Evolutionary conservation across 2,113 vertebrate genomes (phyloP), one percentile per base, ranked within the genome.

Genomic region (Rattus rattus): DNA sequence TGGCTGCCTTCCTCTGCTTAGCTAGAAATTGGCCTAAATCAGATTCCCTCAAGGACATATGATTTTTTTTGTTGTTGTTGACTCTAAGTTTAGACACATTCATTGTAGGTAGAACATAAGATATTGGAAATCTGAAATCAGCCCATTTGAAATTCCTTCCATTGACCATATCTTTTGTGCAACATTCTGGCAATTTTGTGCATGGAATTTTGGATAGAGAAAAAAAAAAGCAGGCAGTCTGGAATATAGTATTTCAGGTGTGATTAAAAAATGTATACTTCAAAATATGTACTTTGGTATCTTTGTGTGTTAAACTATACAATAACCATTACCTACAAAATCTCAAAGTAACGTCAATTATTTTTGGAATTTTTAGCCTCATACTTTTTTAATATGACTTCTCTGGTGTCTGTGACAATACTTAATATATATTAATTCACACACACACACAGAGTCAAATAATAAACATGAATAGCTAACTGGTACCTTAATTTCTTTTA

Each of bases 401-500:
- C 9, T 61, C 30, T 24, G 26, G 65, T 30, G 5, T 76, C 19
- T 83, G 73, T 63, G 47, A 73, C n/a, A 43, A 43, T 1, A 92
- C 7, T n/a, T 13, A 16, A 91, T 11, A 43, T 52, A 43, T 26
- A 36, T 69, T 33, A 49, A 63, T 43, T 16, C 30, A 30, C 76
- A 52, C 73, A 39, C n/a, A 43, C 43, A 43, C 43, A 43, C 43
- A 43, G 43, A 43, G 43, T 33, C 56, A 88, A 69, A 70, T 33
- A 88, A 88, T 24, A 52, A n/a, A 1, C 8, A 49, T 85, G 24
- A 24, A 63, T 17, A 65, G 86, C n/a, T n/a, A 26, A 28, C 17
- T 22, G 22, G 28, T 36, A 52, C 20, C 36, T 49, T 90, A 16
- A 36, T 95, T 77, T 92, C 47, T 90, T 95, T 63, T 65, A 96